Evolutionary conservation across 35 echinoderm and acorn worm species (phyloP), one percentile per base, ranked within the genome.

Genomic region (Eucidaris tribuloides): DNA sequence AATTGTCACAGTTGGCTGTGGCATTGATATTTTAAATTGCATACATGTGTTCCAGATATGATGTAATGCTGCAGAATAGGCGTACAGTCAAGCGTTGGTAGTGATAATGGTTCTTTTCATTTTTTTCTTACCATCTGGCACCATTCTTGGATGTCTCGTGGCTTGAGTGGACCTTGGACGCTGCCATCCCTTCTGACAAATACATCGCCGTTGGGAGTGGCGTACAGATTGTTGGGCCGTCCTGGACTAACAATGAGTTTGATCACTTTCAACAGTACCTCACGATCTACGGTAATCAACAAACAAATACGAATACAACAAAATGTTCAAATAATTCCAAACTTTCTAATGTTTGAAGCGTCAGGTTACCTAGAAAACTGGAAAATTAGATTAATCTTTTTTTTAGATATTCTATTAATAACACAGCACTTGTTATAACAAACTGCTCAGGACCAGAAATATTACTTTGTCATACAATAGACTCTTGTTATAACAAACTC

Each of bases 61-160:
- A n/a, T n/a, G n/a, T n/a, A n/a, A n/a, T n/a, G n/a, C n/a, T n/a
- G n/a, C n/a, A n/a, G n/a, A n/a, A n/a, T n/a, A n/a, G n/a, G n/a
- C n/a, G n/a, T n/a, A n/a, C n/a, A n/a, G n/a, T n/a, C n/a, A n/a
- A n/a, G n/a, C n/a, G n/a, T n/a, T n/a, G n/a, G n/a, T n/a, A n/a
- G n/a, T n/a, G n/a, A n/a, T n/a, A n/a, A n/a, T n/a, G n/a, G n/a
- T n/a, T n/a, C n/a, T n/a, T n/a, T n/a, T n/a, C n/a, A n/a, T n/a
- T n/a, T n/a, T n/a, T 32, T 15, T 35, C 81, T 62, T 81, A 93
- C 91, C 81, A 89, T n/a, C 24, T 76, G 37, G 50, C 80, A 93
- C 91, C 85, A 89, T 80, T 88, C 91, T 37, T 93, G 79, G 24
- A 93, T 78, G 18, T 93, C 91, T 65, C 87, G 76, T 24, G 83